Percentiles rank a stretch among this genome's conserved stretches.
phyloP scores from a whole-genome alignment of 2,888 invertebrate genomes.

The Calameuta idolon region DNA sequence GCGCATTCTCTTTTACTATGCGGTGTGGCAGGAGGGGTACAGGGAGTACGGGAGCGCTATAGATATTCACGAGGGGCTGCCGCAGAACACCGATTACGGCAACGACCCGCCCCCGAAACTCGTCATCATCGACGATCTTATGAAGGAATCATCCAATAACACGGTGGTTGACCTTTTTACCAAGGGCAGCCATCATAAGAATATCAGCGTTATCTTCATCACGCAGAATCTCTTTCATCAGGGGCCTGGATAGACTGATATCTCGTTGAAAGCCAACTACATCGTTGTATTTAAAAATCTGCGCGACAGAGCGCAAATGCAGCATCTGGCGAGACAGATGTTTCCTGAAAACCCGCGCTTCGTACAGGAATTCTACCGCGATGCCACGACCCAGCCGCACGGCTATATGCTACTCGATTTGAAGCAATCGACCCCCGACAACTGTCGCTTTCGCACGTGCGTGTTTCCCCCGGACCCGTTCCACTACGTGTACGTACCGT shows the following conservation, averaged over 20 bases:
- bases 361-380: conserved; percentile 25
- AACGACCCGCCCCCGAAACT: conserved; percentile 5
- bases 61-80: conserved; percentile 12
- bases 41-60: not conserved
- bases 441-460: conserved; percentile 22
- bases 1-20: no score
- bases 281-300: conserved; percentile 21
- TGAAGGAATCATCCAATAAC: conserved; percentile 16
- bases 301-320: conserved; percentile 12
- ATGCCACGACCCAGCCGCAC: conserved; percentile 26
- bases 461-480: conserved; percentile 16
- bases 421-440: conserved; percentile 27
- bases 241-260: conserved; percentile 13
- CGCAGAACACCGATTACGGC: conserved; percentile 9
- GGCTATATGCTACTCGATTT: conserved; percentile 35
- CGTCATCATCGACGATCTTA: conserved; percentile 22
- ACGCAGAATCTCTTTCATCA: conserved; percentile 25
- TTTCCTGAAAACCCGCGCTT: conserved; percentile 16
- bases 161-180: conserved; percentile 15
- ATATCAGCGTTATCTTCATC: conserved; percentile 20
- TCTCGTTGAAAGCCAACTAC: conserved; percentile 21
- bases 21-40: no score
- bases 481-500: conserved; percentile 11
- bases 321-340: conserved; percentile 11
- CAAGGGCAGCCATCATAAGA: conserved; percentile 19